These are phyloP conservation scores for Drosophila obscura DNA, from an alignment of 1,140 invertebrate genomes.

Conservation along the genomic window DNA sequence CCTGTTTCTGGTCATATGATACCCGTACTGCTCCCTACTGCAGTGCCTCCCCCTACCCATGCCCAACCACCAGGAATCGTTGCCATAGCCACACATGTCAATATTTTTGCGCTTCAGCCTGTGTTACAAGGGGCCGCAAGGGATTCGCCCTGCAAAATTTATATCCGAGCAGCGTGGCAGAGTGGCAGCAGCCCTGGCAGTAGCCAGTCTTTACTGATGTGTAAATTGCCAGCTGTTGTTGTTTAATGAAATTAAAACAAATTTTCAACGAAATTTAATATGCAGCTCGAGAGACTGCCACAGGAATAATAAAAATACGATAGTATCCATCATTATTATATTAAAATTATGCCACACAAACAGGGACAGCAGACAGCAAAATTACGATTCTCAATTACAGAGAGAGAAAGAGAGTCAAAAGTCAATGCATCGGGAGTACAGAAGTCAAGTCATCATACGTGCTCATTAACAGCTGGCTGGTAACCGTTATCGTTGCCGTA, in stretches of 20 bases:
- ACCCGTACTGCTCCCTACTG: slow-evolving; percentile 13
- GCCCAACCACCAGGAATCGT: slow-evolving; percentile 9
- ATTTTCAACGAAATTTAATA: slow-evolving; percentile 57
- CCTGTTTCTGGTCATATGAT: slow-evolving; percentile 53
- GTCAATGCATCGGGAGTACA: no score
- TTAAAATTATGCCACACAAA: slow-evolving; percentile 38
- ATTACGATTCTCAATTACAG: no score
- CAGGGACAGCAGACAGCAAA: no score
- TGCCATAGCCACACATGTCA: slow-evolving; percentile 73
- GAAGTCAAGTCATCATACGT: no score
- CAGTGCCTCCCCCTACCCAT: not conserved
- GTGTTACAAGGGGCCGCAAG: slow-evolving; percentile 55
- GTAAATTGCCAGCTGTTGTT: slow-evolving; percentile 66
- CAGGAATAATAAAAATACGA: slow-evolving; percentile 18
- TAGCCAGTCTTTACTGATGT: slow-evolving; percentile 62
- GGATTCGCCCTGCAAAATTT: slow-evolving; percentile 42
- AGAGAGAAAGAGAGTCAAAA: no score
- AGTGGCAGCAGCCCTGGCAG: slow-evolving; percentile 11
- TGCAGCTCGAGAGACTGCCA: not conserved
- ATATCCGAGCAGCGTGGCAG: slow-evolving; percentile 34
- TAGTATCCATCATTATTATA: slow-evolving; percentile 46
- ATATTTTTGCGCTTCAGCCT: slow-evolving; percentile 69
- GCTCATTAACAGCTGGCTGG: no score
- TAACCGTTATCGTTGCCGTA: no score
- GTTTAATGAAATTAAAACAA: slow-evolving; percentile 80